Evolutionary conservation across 2,888 invertebrate genomes (phyloP), one percentile per base, ranked within the genome.

Genomic region (Macrostomum cliftonense): DNA sequence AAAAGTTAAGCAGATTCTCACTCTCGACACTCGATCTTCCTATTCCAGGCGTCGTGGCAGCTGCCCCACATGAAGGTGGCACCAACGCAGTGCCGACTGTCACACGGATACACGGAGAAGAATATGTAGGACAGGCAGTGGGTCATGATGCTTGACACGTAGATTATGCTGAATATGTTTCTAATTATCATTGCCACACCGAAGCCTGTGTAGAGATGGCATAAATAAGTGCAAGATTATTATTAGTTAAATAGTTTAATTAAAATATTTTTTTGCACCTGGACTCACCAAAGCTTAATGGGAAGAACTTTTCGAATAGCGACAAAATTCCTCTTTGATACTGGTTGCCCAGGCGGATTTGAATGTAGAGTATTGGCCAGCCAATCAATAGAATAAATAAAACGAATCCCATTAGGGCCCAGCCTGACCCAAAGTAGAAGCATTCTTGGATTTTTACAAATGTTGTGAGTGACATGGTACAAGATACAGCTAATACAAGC

Each of bases 111-210:
- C 36, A 52, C 14, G n/a, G 51, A n/a, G 37, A 50, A 50, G 42
- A 50, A 50, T 17, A 50, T 52, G 40, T 50, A 50, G 36, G 50
- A 52, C 19, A 50, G 39, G 37, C 52, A 50, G 42, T 50, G 51
- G 14, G 50, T 52, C 51, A 50, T 52, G 5, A 50, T n/a, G n/a
- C 40, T 50, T 5, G 39, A 39, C 20, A 38, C 42, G 19, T 52
- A 52, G 39, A 52, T 50, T n/a, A 50, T 19, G 17, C 21, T 28
- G 28, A 50, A 42, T 2, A 50, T 20, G 19, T 50, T 50, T 12
- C 50, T 19, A 7, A 50, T 51, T 20, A 50, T 21, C 13, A 36
- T 28, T 13, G 40, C 50, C 12, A 50, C 52, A 9, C 39, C 50
- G 14, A 50, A 50, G 12, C 37, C 50, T 50, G 46, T 17, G 40